phyloP scores from a whole-genome alignment of 2,888 invertebrate species.

The Thereva unica region DNA sequence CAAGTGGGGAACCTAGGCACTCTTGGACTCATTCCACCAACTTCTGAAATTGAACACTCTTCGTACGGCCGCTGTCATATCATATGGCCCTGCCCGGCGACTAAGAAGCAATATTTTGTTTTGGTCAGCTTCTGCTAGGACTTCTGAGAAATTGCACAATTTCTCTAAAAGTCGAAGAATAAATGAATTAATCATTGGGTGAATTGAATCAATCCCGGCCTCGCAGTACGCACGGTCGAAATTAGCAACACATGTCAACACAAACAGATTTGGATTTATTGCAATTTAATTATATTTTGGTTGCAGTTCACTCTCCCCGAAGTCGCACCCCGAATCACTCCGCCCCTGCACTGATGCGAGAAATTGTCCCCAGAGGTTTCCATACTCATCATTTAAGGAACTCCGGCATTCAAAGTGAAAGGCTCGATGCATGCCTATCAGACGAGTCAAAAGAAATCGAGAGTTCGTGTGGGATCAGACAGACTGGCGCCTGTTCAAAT shows the following conservation, averaged over 20 bases:
- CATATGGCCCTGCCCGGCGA: no score
- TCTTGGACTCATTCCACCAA: no score
- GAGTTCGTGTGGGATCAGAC: neutral
- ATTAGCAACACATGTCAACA: slow-evolving; percentile 49
- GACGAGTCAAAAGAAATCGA: neutral
- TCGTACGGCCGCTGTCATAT: no score
- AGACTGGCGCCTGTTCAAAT: neutral
- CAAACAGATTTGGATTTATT: slow-evolving; percentile 48
- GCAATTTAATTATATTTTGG: slow-evolving; percentile 43
- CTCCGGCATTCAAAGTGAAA: slow-evolving; percentile 8
- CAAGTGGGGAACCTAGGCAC: no score
- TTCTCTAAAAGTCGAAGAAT: no score
- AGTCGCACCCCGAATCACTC: slow-evolving; percentile 32
- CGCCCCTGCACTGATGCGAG: slow-evolving; percentile 39
- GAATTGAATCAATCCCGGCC: neutral
- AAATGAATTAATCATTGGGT: no score
- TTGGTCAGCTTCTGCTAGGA: no score
- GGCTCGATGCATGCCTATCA: neutral
- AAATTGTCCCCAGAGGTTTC: slow-evolving; percentile 40
- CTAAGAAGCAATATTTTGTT: no score
- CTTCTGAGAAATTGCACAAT: no score
- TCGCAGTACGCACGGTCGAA: slow-evolving; percentile 19
- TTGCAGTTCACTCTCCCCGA: neutral
- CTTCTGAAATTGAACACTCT: no score
- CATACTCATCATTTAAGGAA: slow-evolving; percentile 2